A percentile compares a stretch with the other conserved stretches of the same genome.
Conservation (phyloP, 2,797 vertebrate species). For the Anomalospiza imberbis region DNA sequence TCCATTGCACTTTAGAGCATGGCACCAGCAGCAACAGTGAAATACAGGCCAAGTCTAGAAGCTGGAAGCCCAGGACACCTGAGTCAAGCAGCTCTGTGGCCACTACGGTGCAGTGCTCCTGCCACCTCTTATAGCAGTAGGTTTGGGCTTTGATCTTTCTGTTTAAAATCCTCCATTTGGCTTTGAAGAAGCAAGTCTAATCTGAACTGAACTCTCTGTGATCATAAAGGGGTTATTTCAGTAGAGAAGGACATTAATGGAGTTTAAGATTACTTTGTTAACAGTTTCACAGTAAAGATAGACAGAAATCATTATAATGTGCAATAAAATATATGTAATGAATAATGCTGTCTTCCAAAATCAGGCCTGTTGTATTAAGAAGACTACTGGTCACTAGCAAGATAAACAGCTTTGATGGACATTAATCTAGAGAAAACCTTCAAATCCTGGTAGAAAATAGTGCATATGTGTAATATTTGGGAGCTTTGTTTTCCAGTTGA, state of each 20-base stretch:
- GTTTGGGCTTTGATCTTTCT: neutral
- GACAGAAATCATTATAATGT: neutral
- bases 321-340: neutral
- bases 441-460: neutral
- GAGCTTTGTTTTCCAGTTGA: neutral
- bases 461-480: neutral
- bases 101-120: accelerated
- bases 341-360: neutral
- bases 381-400: neutral
- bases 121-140: neutral
- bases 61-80: neutral
- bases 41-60: neutral
- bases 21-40: neutral
- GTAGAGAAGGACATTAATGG: neutral
- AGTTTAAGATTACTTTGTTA: neutral
- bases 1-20: neutral
- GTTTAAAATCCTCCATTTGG: neutral
- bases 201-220: neutral
- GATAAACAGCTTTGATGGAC: neutral
- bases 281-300: neutral
- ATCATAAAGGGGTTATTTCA: neutral
- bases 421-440: neutral
- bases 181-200: neutral
- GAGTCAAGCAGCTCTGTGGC: neutral
- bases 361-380: neutral